Conservation (phyloP, 2,113 vertebrate species). For the Elaphurus davidianus region DNA sequence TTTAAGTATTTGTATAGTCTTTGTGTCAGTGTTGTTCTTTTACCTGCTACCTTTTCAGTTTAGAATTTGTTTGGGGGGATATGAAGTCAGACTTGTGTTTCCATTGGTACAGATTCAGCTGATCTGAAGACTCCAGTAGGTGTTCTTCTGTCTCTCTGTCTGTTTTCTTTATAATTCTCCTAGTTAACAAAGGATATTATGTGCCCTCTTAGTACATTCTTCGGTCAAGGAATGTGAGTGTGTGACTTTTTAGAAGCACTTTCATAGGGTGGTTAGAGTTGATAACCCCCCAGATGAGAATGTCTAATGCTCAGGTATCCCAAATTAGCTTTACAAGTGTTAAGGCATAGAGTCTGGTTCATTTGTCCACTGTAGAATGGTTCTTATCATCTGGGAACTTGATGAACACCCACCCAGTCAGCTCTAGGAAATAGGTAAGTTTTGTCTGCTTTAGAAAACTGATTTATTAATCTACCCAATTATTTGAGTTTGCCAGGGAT, state of each 20-base stretch:
- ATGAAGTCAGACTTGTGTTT: background rate
- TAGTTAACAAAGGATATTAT: background rate
- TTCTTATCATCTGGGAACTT: background rate
- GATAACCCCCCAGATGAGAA: background rate
- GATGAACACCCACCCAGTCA: background rate
- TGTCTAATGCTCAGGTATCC: background rate
- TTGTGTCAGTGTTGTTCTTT: background rate
- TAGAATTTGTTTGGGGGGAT: background rate
- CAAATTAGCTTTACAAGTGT: background rate
- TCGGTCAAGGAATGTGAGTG: background rate
- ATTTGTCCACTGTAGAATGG: background rate
- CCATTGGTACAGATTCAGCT: background rate
- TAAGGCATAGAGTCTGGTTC: background rate
- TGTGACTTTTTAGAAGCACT: background rate
- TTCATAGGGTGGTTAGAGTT: background rate
- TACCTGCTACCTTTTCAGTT: background rate
- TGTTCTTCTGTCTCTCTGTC: background rate
- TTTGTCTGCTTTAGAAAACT: background rate
- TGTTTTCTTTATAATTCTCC: background rate
- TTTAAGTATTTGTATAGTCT: background rate
- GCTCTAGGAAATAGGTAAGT: background rate
- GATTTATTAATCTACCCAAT: background rate
- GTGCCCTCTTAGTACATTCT: background rate
- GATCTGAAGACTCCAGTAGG: background rate
- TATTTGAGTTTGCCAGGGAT: background rate